A percentile compares a stretch with the other conserved stretches of the same genome.
phyloP scores from a whole-genome alignment of 2,888 invertebrate genomes.

The Cybosia mesomella region DNA sequence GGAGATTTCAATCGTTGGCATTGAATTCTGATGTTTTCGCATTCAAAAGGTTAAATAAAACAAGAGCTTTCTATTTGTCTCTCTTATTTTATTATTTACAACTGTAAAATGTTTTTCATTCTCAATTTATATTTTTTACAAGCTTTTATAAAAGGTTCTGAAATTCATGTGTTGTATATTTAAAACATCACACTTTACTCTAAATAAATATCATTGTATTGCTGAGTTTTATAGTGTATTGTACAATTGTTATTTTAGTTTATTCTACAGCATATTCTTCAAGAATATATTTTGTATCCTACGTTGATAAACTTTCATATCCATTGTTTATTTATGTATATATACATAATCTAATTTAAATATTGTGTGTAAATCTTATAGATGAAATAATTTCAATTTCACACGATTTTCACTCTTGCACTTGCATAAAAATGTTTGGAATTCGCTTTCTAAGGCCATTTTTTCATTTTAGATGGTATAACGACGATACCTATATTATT shows the following conservation, averaged over 20 bases:
- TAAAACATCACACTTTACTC: not conserved
- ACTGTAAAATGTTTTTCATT: not conserved
- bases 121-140: not conserved
- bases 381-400: no score
- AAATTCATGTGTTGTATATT: not conserved
- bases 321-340: not conserved
- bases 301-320: not conserved
- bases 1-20: slow-evolving; percentile 83
- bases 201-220: not conserved
- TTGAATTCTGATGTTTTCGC: slow-evolving; percentile 84
- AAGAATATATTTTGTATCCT: no score
- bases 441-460: not conserved
- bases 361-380: no score
- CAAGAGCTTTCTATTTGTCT: not conserved
- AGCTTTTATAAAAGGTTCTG: not conserved
- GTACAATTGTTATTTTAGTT: not conserved
- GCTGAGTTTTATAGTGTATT: not conserved
- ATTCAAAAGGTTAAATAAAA: slow-evolving; percentile 79
- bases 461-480: slow-evolving; percentile 73
- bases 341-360: no score
- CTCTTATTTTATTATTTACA: not conserved
- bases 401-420: not conserved
- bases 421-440: not conserved
- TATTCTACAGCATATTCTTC: not conserved
- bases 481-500: slow-evolving; percentile 80